Percentiles rank a stretch among this genome's conserved stretches.
Evolutionary conservation across 2,888 invertebrate genomes (phyloP).

Genomic region (Yponomeuta sedellus): DNA sequence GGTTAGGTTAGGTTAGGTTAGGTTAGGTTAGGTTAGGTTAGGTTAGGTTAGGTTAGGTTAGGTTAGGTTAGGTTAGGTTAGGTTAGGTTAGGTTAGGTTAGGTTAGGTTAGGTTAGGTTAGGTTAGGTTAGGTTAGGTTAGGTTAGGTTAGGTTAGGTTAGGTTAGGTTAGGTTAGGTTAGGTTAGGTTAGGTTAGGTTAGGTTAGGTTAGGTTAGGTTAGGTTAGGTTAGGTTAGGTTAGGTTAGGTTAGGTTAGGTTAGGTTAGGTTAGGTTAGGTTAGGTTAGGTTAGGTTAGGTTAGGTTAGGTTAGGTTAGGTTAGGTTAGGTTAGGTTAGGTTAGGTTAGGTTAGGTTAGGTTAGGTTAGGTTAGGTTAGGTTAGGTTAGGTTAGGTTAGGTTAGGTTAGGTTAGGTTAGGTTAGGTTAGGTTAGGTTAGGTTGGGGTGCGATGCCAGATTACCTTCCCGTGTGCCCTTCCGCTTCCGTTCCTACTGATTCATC

Average conservation of each 20-base stretch:
- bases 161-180: slow-evolving; percentile 27
- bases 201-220: slow-evolving; percentile 21
- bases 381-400: slow-evolving; percentile 27
- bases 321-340: slow-evolving; percentile 17
- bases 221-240: slow-evolving; percentile 26
- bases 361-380: slow-evolving; percentile 28
- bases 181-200: slow-evolving; percentile 27
- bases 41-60: slow-evolving; percentile 20
- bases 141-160: slow-evolving; percentile 27
- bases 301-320: slow-evolving; percentile 18
- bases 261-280: slow-evolving; percentile 26
- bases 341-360: slow-evolving; percentile 22
- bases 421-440: too few species aligned
- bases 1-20: slow-evolving; percentile 18
- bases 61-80: slow-evolving; percentile 27
- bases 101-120: too few species aligned
- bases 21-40: slow-evolving; percentile 17
- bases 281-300: slow-evolving; percentile 20
- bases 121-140: too few species aligned
- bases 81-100: slow-evolving; percentile 27
- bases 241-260: slow-evolving; percentile 27
- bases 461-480: too few species aligned
- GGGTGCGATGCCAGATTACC: too few species aligned
- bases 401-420: too few species aligned
- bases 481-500: too few species aligned